Percentiles rank a stretch among this genome's conserved stretches.
Evolutionary conservation across 2,113 vertebrate species (phyloP).

Genomic region (Erythrocercus mccallii): DNA sequence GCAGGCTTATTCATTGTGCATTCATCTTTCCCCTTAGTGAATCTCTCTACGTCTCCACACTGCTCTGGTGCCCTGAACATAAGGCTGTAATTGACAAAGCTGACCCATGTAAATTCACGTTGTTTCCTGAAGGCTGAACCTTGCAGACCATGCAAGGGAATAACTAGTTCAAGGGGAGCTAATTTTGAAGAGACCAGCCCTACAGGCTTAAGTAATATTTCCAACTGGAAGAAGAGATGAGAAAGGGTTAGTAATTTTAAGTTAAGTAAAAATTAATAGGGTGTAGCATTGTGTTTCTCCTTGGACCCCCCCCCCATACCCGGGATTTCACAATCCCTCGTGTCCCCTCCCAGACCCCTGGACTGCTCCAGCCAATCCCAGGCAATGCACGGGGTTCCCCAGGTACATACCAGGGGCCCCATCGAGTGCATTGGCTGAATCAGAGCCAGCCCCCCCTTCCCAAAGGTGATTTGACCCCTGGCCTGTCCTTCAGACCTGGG

Average conservation of each 20-base stretch:
- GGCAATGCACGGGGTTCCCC: no score
- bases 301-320: no score
- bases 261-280: background rate
- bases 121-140: background rate
- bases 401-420: no score
- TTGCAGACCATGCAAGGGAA: background rate
- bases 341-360: no score
- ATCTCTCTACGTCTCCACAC: background rate
- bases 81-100: background rate
- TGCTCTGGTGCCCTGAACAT: background rate
- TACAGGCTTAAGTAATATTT: background rate
- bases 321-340: no score
- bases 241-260: background rate
- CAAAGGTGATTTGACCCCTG: no score
- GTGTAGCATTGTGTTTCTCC: no score
- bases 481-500: no score
- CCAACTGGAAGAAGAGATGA: background rate
- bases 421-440: no score
- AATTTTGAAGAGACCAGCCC: background rate
- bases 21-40: background rate
- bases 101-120: background rate
- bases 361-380: no score
- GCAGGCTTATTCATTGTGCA: background rate
- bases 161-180: background rate
- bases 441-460: no score